phyloP scores from a whole-genome alignment of 1,140 invertebrate genomes.

The Pararge aegeria region DNA sequence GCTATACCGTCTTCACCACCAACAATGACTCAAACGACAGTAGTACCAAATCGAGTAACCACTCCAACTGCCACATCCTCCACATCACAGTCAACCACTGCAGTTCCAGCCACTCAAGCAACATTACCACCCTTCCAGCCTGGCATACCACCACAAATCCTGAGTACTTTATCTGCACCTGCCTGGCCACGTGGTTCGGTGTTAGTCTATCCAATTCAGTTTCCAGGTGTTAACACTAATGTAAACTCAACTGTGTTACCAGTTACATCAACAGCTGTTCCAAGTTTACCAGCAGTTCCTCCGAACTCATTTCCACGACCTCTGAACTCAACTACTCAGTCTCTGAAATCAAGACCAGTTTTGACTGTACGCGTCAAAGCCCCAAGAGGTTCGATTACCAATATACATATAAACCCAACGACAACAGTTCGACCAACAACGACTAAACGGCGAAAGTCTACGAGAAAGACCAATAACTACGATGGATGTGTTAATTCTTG shows the following conservation, averaged over 20 bases:
- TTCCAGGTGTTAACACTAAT: background rate
- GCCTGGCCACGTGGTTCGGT: background rate
- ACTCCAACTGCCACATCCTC: background rate
- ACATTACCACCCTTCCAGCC: background rate
- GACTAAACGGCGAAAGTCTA: slow-evolving; percentile 36
- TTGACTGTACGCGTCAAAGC: slow-evolving; percentile 54
- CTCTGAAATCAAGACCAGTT: slow-evolving; percentile 30
- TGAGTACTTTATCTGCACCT: background rate
- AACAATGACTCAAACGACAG: background rate
- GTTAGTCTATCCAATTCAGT: slow-evolving; percentile 1
- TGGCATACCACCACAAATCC: background rate
- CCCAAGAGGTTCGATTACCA: slow-evolving; percentile 51
- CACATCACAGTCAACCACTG: background rate
- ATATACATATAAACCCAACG: slow-evolving; percentile 48
- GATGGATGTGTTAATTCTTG: slow-evolving; percentile 57
- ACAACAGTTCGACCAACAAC: slow-evolving; percentile 45
- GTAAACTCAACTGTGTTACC: background rate
- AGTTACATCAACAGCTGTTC: background rate
- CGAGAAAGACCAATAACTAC: slow-evolving; percentile 51
- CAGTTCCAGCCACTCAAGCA: background rate
- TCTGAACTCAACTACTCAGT: no score
- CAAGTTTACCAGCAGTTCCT: background rate
- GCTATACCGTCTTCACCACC: background rate
- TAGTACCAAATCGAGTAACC: background rate
- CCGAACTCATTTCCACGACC: background rate